phyloP scores from a whole-genome alignment of 2,113 vertebrate species.

The Lampris megalopsis region DNA sequence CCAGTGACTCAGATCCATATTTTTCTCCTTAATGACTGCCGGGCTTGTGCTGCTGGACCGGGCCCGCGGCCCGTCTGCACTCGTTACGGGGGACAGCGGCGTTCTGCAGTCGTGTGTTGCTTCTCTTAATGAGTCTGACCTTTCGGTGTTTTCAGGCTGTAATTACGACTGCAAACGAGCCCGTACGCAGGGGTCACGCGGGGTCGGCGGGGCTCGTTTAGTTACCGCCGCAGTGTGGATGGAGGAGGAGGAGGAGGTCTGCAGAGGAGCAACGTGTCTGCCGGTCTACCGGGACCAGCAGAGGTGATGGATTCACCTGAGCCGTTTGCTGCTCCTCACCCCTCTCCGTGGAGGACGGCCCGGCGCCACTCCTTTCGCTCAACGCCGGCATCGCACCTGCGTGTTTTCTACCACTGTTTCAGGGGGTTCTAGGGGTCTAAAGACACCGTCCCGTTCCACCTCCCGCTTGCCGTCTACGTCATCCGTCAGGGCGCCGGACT shows the following conservation, averaged over 20 bases:
- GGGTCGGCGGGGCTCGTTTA: constrained; percentile 67
- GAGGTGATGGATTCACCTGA: constrained; percentile 43
- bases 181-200: constrained; percentile 62
- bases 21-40: constrained; percentile 20
- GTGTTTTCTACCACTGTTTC: no score
- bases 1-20: constrained; percentile 21
- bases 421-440: no score
- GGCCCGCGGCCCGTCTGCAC: background rate
- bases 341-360: no score
- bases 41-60: constrained; percentile 16
- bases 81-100: constrained; percentile 11
- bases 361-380: no score
- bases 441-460: no score
- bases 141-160: constrained; percentile 48
- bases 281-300: no score
- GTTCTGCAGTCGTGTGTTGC: constrained; percentile 44
- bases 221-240: constrained; percentile 47
- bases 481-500: background rate
- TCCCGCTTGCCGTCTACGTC: no score
- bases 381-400: no score
- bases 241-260: constrained; percentile 39
- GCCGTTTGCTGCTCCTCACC: background rate
- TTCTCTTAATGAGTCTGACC: constrained; percentile 54
- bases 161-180: constrained; percentile 61
- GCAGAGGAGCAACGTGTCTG: constrained; percentile 34